These are phyloP conservation scores for Phodopus roborovskii DNA, from an alignment of 2,113 vertebrate genomes.

Conservation along the genomic window DNA sequence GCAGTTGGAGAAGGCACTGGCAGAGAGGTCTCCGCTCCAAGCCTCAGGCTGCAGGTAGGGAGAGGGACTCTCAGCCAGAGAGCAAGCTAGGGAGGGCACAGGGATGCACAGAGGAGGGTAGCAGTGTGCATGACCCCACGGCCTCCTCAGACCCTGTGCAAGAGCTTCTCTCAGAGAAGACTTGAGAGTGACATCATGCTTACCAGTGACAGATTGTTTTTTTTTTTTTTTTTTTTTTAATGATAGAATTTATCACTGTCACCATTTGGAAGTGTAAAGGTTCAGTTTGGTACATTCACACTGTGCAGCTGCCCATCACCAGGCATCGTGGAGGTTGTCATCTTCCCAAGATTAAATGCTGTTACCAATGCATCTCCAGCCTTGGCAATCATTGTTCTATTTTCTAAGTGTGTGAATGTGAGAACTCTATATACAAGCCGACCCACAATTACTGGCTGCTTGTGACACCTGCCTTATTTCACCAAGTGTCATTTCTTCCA, in stretches of 20 bases:
- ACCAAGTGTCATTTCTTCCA: background rate
- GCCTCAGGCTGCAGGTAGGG: background rate
- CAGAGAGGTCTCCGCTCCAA: background rate
- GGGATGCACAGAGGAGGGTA: background rate
- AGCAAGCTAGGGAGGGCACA: fast-evolving
- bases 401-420: background rate
- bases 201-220: background rate
- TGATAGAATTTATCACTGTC: background rate
- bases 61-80: too few relatives aligned
- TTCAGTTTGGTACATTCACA: background rate
- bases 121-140: background rate
- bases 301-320: too few relatives aligned
- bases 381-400: background rate
- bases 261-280: background rate
- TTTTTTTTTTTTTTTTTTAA: background rate
- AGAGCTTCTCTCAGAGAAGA: background rate
- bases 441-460: background rate
- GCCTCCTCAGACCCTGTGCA: too few relatives aligned
- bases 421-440: too few relatives aligned
- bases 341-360: background rate
- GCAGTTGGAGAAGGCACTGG: background rate
- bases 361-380: too few relatives aligned
- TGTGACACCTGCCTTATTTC: background rate
- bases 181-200: background rate
- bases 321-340: too few relatives aligned